Percentiles rank a stretch among this genome's conserved stretches.
Evolutionary conservation across 1,140 invertebrate genomes (phyloP).

Genomic region (Phymastichus coffea): DNA sequence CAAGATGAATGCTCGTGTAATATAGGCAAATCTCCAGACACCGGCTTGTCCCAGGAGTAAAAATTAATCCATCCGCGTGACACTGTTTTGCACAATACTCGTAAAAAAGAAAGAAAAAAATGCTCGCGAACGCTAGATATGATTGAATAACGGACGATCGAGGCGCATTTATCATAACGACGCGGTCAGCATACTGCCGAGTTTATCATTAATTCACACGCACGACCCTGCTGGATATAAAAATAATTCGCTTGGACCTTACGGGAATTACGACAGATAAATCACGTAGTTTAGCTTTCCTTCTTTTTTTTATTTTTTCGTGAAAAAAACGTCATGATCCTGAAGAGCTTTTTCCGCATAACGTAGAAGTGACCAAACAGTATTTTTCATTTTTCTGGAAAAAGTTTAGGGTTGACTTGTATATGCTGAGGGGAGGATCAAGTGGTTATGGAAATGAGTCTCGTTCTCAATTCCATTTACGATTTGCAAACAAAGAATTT

Average conservation of each 20-base stretch:
- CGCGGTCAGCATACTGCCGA: constrained; percentile 15
- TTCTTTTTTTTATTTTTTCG: too few relatives aligned
- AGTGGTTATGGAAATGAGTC: too few relatives aligned
- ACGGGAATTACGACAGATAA: constrained; percentile 19
- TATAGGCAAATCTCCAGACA: neutral
- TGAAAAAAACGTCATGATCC: neutral
- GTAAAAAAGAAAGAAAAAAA: neutral
- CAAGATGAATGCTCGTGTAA: neutral
- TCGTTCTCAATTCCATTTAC: constrained; percentile 21
- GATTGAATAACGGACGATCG: neutral
- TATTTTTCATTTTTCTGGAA: neutral
- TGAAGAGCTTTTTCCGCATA: neutral
- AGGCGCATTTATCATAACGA: constrained; percentile 27
- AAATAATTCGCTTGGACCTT: constrained; percentile 48
- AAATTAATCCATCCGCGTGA: constrained; percentile 17
- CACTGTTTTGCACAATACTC: too few relatives aligned
- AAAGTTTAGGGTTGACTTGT: neutral
- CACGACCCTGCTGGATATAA: constrained; percentile 48
- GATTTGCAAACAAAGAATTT: too few relatives aligned
- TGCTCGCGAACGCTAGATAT: neutral
- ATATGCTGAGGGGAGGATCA: too few relatives aligned
- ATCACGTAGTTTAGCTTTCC: constrained; percentile 14
- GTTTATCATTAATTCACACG: constrained; percentile 51
- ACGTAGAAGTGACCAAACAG: too few relatives aligned
- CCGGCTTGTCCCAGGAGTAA: neutral